Evolutionary conservation across 2,888 invertebrate genomes (phyloP).

Genomic region (Aradus depressus): DNA sequence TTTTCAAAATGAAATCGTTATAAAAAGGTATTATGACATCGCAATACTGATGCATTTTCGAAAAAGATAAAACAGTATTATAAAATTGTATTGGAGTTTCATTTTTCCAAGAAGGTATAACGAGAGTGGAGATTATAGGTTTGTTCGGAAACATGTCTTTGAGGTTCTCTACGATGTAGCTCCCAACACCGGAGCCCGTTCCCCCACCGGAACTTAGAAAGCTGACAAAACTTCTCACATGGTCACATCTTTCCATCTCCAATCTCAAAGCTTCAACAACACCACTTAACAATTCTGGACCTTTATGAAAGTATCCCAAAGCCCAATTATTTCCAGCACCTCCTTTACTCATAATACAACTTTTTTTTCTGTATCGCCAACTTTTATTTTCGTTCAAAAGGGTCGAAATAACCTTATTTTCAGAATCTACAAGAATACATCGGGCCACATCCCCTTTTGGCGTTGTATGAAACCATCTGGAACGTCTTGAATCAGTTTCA

Average conservation of each 20-base stretch:
- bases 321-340: conserved; percentile 47
- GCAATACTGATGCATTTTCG: conserved; percentile 38
- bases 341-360: conserved; percentile 37
- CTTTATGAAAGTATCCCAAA: conserved; percentile 40
- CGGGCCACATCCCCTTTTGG: conserved; percentile 37
- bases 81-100: conserved; percentile 45
- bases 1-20: conserved; percentile 40
- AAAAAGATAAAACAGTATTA: conserved; percentile 41
- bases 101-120: conserved; percentile 41
- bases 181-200: conserved; percentile 45
- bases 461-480: conserved; percentile 40
- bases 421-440: conserved; percentile 42
- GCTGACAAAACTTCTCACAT: conserved; percentile 38
- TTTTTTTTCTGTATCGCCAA: conserved; percentile 38
- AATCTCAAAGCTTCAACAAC: conserved; percentile 37
- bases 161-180: conserved; percentile 38
- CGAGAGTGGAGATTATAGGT: conserved; percentile 37
- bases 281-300: conserved; percentile 35
- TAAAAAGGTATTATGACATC: conserved; percentile 40
- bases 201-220: conserved; percentile 43
- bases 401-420: conserved; percentile 40
- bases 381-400: conserved; percentile 28
- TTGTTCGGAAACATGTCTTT: conserved; percentile 41
- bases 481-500: conserved; percentile 25
- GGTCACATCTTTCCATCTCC: conserved; percentile 40